Evolutionary conservation across 2,888 invertebrate genomes (phyloP), one percentile per base, ranked within the genome.

Genomic region (Volucella inflata): DNA sequence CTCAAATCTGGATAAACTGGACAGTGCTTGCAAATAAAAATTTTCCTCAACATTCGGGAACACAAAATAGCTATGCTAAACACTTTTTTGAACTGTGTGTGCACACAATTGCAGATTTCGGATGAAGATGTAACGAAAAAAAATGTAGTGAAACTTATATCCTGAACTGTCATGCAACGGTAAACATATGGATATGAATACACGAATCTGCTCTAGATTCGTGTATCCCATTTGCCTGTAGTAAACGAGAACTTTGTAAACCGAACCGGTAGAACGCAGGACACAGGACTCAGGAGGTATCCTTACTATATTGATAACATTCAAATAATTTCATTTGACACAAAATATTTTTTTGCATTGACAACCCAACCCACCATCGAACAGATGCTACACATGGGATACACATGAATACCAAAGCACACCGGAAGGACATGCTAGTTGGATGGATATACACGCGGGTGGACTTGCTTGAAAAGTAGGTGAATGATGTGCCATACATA

Each of bases 231-330:
- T 36, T 46, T 21, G 16, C 10, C 14, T 48, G 42, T 36, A 51
- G 70, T 40, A 62, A 62, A 30, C 44, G 40, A 64, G 53, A 72
- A 42, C 53, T 71, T 60, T 55, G 53, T 38, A 59, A 12, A 67
- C 62, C 10, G 40, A 30, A 59, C 55, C 53, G 38, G 38, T 30
- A 30, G 30, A 30, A 6, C 6, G 30, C 6, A 30, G 30, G 6
- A 30, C 30, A 30, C 30, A 30, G 6, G 4, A 30, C 30, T 30
- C 75, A 75, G 51, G 8, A 62, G 70, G 42, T 64, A 79, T 83
- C 78, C 78, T 67, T 71, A 44, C 51, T 60, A 78, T 68, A 72
- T 78, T 83, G 79, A 83, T 83, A 83, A 74, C 83, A 83, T 74
- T 79, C 62, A 46, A 79, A 83, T 79, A 74, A 83, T 83, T 74